phyloP scores from a whole-genome alignment of 1,140 invertebrate genomes.

The Drosophila sucinea region DNA sequence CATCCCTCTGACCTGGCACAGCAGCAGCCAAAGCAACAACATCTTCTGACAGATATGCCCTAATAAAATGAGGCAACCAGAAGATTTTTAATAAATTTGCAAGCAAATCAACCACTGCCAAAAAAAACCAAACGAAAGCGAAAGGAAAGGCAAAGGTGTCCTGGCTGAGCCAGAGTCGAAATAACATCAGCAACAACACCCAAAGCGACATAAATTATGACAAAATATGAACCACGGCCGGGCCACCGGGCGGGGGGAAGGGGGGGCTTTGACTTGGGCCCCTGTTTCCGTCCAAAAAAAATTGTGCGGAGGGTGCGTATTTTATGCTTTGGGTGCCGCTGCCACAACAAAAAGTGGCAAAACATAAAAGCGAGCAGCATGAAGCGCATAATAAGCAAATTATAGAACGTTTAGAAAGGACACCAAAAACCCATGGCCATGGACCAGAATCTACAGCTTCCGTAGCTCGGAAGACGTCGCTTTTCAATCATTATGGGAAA shows the following conservation, averaged over 20 bases:
- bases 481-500: slow-evolving; percentile 4
- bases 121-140: slow-evolving; percentile 17
- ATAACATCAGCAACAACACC: slow-evolving; percentile 70
- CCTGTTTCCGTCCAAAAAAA: slow-evolving; percentile 30
- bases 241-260: not conserved
- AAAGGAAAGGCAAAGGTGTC: slow-evolving; percentile 50
- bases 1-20: slow-evolving; percentile 19
- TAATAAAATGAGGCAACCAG: slow-evolving; percentile 76
- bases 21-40: slow-evolving; percentile 21
- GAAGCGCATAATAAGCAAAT: slow-evolving; percentile 78
- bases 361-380: slow-evolving; percentile 75
- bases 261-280: slow-evolving; percentile 46
- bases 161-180: slow-evolving; percentile 26
- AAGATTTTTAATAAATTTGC: slow-evolving; percentile 81
- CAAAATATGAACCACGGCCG: slow-evolving; percentile 66
- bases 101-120: slow-evolving; percentile 72
- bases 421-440: slow-evolving; percentile 26
- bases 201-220: slow-evolving; percentile 80
- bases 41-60: slow-evolving; percentile 63
- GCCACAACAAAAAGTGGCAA: slow-evolving; percentile 59
- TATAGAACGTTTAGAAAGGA: slow-evolving; percentile 79
- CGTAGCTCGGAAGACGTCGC: not conserved
- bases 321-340: slow-evolving; percentile 55
- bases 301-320: slow-evolving; percentile 53
- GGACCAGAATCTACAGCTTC: not conserved